Evolutionary conservation across 2,113 vertebrate genomes (phyloP).

Genomic region (Scatophagus argus): DNA sequence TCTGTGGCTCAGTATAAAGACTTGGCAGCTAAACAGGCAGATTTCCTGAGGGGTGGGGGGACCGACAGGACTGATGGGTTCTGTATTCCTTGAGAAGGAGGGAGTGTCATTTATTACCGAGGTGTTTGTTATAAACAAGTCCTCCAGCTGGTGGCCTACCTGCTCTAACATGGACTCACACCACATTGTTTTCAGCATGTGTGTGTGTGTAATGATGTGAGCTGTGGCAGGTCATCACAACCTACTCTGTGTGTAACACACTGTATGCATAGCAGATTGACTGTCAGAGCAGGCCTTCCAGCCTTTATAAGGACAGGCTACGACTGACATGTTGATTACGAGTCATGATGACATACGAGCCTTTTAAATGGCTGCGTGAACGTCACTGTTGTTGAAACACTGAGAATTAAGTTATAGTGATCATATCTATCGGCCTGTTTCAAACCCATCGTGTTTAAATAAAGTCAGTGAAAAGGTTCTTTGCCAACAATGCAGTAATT

Average conservation of each 20-base stretch:
- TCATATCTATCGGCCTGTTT: too few species aligned
- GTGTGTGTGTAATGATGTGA: not conserved
- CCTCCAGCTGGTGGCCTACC: not conserved
- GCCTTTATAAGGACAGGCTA: conserved; percentile 18
- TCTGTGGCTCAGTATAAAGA: not conserved
- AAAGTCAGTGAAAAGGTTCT: too few species aligned
- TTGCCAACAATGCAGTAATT: too few species aligned
- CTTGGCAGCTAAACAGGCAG: conserved; percentile 7
- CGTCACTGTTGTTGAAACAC: too few species aligned
- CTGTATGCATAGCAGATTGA: not conserved
- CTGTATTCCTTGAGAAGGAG: not conserved
- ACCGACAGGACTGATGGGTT: not conserved
- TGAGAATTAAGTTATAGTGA: too few species aligned
- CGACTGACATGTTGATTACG: conserved; percentile 21
- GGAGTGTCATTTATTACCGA: not conserved
- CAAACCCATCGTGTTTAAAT: too few species aligned
- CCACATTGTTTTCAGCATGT: not conserved
- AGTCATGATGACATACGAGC: conserved; percentile 4
- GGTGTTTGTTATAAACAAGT: too few species aligned
- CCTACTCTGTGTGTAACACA: conserved; percentile 11
- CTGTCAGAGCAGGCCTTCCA: not conserved
- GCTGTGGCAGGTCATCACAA: conserved; percentile 12
- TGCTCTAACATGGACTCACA: not conserved
- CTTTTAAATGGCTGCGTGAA: not conserved
- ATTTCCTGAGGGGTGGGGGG: not conserved